Base-by-base conservation (phyloP, 2,888 invertebrate genomes). In the Drosophila siamana region DNA sequence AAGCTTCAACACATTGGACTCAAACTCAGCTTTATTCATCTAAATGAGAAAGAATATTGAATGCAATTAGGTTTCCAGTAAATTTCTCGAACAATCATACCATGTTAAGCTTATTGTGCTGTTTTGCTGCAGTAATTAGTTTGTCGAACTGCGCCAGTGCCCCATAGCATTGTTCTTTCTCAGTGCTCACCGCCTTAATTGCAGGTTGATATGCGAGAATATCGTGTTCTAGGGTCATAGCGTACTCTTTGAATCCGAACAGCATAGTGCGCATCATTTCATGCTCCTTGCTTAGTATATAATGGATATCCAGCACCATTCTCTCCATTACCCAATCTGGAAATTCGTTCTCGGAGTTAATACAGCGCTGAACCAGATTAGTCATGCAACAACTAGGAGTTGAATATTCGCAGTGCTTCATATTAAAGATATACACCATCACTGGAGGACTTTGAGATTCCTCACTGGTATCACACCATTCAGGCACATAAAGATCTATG, bases 401-500 rank as follows among this genome's bases (percentile, higher is more conserved):
- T 8, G 46, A 52, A 44, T 74, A 84, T 6, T 69, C 40, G 11
- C 9, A 22, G 3, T 40, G 41, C 24, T 51, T 68, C 1, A 19
- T 33, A 43, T 70, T 59, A 1, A 85, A 57, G 1, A 89, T 56
- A 67, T 82, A 91, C 1, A 89, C 2, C 91, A 91, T 91, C 0
- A 75, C 91, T 3, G 82, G 82, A 0, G 91, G 88, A 59, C 73
- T 79, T 0, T 61, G 52, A 0, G 63, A 62, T 11, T 62, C 66
- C 11, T 74, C 69, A 16, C 69, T 74, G 0, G 66, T 92, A 92
- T 93, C 79, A 46, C 70, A 57, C 89, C 89, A 90, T 8, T 78
- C 71, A 0, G 73, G 57, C 1, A 90, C 90, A 75, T 72, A 94
- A 67, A 93, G 92, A 78, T 93, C 92, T 11, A 89, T 66, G 4